Percentiles rank a stretch among this genome's conserved stretches.
phyloP scores from a whole-genome alignment of 2,113 vertebrate species.

The Baryphthengus martii region DNA sequence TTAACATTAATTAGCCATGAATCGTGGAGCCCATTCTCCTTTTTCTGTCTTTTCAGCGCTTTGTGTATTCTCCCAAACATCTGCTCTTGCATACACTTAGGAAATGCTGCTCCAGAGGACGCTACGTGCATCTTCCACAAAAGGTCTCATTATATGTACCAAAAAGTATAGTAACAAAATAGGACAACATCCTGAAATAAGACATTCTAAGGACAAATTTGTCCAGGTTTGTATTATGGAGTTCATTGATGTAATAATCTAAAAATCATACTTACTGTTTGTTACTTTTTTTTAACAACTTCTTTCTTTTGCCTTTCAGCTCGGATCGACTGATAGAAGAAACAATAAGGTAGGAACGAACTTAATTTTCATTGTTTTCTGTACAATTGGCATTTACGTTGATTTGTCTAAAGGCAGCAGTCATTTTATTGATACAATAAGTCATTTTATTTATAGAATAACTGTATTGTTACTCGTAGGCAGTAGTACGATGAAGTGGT shows the following conservation, averaged over 20 bases:
- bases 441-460: background rate
- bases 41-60: background rate
- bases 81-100: background rate
- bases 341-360: conserved; percentile 92
- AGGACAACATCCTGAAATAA: background rate
- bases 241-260: background rate
- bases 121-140: background rate
- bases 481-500: background rate
- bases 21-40: background rate
- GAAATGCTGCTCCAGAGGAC: background rate
- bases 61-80: background rate
- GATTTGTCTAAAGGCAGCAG: background rate
- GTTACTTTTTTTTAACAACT: conserved; percentile 11
- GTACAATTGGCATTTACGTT: background rate
- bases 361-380: conserved; percentile 7
- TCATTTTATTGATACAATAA: background rate
- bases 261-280: background rate
- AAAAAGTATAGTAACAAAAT: background rate
- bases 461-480: background rate
- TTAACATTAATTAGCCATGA: background rate
- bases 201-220: background rate
- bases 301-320: conserved; percentile 71
- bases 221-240: background rate
- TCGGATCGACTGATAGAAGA: conserved; percentile 98
- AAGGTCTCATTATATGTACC: background rate